Conservation (phyloP, 2,888 invertebrate genomes). For the Sarcophaga subvicina region DNA sequence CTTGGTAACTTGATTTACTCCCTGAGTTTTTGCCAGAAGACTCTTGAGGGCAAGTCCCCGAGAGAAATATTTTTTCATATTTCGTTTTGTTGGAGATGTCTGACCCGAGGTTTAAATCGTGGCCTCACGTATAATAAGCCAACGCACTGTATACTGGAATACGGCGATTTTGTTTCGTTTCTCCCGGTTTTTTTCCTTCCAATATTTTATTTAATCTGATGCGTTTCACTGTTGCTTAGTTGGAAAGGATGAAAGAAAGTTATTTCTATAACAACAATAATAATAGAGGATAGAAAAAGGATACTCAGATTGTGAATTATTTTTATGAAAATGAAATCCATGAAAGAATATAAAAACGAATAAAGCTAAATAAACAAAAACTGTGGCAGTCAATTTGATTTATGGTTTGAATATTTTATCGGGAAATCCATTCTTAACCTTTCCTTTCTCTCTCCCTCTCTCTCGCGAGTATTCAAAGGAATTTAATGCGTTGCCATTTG, state of each 20-base stretch:
- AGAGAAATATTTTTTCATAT: too few relatives aligned
- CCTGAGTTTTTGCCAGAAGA: too few relatives aligned
- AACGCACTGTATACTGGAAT: too few relatives aligned
- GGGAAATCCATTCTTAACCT: conserved; percentile 2
- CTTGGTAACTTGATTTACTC: too few relatives aligned
- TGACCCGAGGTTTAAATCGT: too few relatives aligned
- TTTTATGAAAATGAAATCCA: neutral
- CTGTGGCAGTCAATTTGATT: conserved; percentile 23
- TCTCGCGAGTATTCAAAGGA: neutral
- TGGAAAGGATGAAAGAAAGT: neutral
- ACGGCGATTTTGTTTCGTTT: too few relatives aligned
- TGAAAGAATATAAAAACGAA: neutral
- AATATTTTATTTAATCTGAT: too few relatives aligned
- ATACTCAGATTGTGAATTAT: neutral
- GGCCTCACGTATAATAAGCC: too few relatives aligned
- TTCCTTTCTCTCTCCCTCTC: neutral
- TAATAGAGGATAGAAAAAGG: neutral
- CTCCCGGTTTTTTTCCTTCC: too few relatives aligned
- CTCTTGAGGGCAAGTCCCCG: too few relatives aligned
- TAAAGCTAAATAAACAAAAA: neutral
- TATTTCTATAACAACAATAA: neutral
- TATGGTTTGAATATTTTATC: conserved; percentile 8
- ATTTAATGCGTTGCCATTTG: neutral
- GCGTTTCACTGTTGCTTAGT: neutral
- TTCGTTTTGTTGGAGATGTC: too few relatives aligned